Percentiles rank a stretch among this genome's conserved stretches.
Evolutionary conservation across 2,888 invertebrate species (phyloP).

Genomic region (Auanema freiburgensis): DNA sequence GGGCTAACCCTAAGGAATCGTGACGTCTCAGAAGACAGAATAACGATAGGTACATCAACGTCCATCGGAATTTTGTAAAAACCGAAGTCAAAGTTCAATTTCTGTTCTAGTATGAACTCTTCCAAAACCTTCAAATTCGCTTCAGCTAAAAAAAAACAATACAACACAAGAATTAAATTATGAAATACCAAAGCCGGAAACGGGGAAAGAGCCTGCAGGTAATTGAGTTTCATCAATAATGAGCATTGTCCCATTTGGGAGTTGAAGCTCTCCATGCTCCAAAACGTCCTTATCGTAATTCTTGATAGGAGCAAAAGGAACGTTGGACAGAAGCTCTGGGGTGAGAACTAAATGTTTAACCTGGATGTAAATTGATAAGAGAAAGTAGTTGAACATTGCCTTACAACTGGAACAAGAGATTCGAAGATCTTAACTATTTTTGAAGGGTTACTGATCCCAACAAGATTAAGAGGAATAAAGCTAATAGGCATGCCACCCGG

Average conservation of each 20-base stretch:
- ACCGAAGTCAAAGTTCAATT: conserved; percentile 12
- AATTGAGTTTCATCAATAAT: conserved; percentile 19
- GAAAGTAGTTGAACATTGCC: too few species aligned
- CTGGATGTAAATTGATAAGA: too few species aligned
- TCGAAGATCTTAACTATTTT: background rate
- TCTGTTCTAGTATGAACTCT: conserved; percentile 18
- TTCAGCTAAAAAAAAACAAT: conserved; percentile 10
- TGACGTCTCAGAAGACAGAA: conserved; percentile 7
- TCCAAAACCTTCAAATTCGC: conserved; percentile 15
- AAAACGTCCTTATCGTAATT: conserved; percentile 11
- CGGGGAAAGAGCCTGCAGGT: conserved; percentile 14
- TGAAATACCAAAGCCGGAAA: conserved; percentile 11
- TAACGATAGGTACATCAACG: conserved; percentile 17
- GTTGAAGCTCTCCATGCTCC: conserved; percentile 15
- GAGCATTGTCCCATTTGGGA: conserved; percentile 16
- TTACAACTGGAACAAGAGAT: too few species aligned
- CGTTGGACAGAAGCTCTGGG: conserved; percentile 8
- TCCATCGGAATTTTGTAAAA: conserved; percentile 18
- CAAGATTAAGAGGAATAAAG: conserved; percentile 16
- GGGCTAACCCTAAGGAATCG: background rate
- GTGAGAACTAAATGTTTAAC: conserved; percentile 15
- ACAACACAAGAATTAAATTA: too few species aligned
- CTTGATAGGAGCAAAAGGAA: conserved; percentile 15
- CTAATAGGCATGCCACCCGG: conserved; percentile 16
- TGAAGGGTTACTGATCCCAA: background rate